phyloP scores from a whole-genome alignment of 2,797 vertebrate genomes.

The Zenarchopterus dispar region DNA sequence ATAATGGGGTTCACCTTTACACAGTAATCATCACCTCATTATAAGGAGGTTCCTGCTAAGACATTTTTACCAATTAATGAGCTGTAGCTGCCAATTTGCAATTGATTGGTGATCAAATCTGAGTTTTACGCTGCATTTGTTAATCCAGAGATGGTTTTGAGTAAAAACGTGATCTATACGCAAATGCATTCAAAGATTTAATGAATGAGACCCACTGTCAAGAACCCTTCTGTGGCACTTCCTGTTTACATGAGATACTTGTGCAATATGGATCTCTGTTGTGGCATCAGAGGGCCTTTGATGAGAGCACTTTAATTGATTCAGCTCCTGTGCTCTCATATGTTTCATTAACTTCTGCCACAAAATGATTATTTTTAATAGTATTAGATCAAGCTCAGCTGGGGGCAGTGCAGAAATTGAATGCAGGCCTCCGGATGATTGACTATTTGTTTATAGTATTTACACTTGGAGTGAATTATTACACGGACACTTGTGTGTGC shows the following conservation, averaged over 20 bases:
- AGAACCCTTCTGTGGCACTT: slow-evolving; percentile 1
- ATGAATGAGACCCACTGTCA: background rate
- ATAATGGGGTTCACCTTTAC: too few relatives aligned
- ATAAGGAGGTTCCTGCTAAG: too few relatives aligned
- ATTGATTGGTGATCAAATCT: too few relatives aligned
- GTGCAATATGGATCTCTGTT: slow-evolving; percentile 43
- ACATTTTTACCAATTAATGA: too few relatives aligned
- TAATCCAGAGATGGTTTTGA: too few relatives aligned
- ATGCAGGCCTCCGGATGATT: slow-evolving; percentile 45
- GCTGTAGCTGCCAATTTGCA: too few relatives aligned
- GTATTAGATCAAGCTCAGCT: slow-evolving; percentile 49
- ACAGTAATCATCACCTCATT: too few relatives aligned
- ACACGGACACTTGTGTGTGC: slow-evolving; percentile 7
- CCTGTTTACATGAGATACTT: slow-evolving; percentile 22
- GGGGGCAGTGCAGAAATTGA: slow-evolving; percentile 51
- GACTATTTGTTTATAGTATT: slow-evolving; percentile 53
- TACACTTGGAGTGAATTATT: slow-evolving; percentile 32
- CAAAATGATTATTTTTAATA: slow-evolving; percentile 64
- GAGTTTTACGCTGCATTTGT: too few relatives aligned
- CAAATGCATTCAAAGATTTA: too few relatives aligned
- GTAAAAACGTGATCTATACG: too few relatives aligned
- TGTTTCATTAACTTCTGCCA: slow-evolving; percentile 70
- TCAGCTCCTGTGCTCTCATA: slow-evolving; percentile 51
- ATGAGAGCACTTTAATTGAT: slow-evolving; percentile 54
- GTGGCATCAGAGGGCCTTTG: slow-evolving; percentile 27